Conservation (phyloP, 1,140 invertebrate species). For the Potamilus streckersoni region DNA sequence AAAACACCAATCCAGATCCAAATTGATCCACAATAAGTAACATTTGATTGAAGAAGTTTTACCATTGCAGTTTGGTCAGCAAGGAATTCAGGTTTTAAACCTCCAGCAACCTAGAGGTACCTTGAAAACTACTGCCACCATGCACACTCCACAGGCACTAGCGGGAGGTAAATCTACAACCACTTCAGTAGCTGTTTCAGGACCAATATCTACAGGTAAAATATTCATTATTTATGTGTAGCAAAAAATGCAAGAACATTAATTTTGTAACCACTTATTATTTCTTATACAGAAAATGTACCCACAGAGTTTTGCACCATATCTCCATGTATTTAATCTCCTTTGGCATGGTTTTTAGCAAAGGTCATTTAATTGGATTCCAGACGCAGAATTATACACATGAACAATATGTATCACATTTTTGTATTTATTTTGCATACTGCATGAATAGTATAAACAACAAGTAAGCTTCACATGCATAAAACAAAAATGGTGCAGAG, state of each 20-base stretch:
- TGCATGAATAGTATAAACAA: too few species aligned
- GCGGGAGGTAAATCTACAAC: constrained; percentile 18
- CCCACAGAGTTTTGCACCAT: too few species aligned
- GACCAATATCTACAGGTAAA: constrained; percentile 33
- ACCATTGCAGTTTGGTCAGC: constrained; percentile 67
- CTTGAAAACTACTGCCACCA: constrained; percentile 32
- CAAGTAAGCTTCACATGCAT: too few species aligned
- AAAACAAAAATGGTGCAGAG: too few species aligned
- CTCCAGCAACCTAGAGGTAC: constrained; percentile 42
- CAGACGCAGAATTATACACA: too few species aligned
- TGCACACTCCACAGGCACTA: constrained; percentile 31
- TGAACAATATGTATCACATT: too few species aligned
- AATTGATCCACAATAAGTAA: background rate
- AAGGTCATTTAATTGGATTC: too few species aligned
- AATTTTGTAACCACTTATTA: too few species aligned
- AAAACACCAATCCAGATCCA: background rate
- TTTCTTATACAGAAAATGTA: too few species aligned
- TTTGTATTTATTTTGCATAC: too few species aligned
- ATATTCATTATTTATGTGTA: background rate
- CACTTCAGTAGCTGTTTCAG: constrained; percentile 18
- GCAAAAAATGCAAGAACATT: background rate
- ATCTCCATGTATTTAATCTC: too few species aligned
- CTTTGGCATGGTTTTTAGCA: too few species aligned
- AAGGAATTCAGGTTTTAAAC: constrained; percentile 44
- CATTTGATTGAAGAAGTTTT: background rate